Percentiles rank a stretch among this genome's conserved stretches.
These are phyloP conservation scores for Globodera rostochiensis DNA, from an alignment of 1,140 invertebrate species.

Conservation along the genomic window DNA sequence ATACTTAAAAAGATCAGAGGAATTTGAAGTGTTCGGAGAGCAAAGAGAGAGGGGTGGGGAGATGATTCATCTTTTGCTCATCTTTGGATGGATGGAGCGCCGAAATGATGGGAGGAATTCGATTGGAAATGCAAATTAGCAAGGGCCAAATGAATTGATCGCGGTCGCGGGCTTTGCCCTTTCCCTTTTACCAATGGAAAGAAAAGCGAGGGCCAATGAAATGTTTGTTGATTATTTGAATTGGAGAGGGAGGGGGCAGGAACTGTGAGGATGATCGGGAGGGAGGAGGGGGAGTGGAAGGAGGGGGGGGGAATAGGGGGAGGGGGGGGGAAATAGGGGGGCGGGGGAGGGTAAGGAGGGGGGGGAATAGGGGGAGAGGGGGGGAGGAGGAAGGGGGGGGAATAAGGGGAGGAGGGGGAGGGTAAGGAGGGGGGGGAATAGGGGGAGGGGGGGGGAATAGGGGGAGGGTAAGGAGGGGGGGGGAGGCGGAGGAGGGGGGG, in stretches of 20 bases:
- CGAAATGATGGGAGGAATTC: not conserved
- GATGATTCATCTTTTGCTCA: not conserved
- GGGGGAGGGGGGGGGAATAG: not conserved
- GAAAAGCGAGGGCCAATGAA: not conserved
- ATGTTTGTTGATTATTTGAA: not conserved
- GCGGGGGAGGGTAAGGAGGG: not conserved
- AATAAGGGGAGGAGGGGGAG: too few relatives aligned
- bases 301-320: not conserved
- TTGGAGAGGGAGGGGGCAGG: not conserved
- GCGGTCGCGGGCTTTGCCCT: not conserved
- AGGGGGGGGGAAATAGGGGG: not conserved
- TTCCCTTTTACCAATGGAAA: not conserved
- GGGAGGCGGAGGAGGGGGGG: not conserved
- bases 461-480: too few relatives aligned
- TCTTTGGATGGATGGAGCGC: not conserved
- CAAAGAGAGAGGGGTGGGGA: not conserved
- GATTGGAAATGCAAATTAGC: not conserved
- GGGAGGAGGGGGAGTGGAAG: too few relatives aligned
- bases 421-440: too few relatives aligned
- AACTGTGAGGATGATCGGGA: too few relatives aligned
- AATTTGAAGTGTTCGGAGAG: too few relatives aligned
- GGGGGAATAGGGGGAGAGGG: too few relatives aligned
- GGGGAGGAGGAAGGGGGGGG: too few relatives aligned
- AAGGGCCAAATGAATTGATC: not conserved
- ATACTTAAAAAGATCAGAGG: too few relatives aligned